Conservation (phyloP, 1,140 invertebrate species). For the Phymorhynchus buccinoides region DNA sequence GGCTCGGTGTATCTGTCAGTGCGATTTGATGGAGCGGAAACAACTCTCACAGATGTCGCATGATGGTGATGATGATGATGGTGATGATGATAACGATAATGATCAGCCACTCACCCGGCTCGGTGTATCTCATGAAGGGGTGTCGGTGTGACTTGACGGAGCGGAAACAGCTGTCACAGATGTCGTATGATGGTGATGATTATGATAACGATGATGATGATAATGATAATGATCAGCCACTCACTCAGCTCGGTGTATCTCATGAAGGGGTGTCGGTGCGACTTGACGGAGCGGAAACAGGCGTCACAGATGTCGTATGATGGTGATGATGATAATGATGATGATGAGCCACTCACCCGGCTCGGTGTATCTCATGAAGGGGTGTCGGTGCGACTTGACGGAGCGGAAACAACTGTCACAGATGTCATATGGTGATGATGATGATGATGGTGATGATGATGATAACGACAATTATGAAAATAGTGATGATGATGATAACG, state of each 20-base stretch:
- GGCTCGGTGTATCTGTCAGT: conserved; percentile 84
- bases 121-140: conserved; percentile 82
- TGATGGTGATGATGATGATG: no score
- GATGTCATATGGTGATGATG: no score
- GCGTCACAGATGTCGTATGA: conserved; percentile 86
- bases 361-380: conserved; percentile 84
- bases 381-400: conserved; percentile 81
- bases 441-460: no score
- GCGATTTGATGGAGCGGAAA: conserved; percentile 81
- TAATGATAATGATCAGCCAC: no score
- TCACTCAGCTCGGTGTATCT: conserved; percentile 81
- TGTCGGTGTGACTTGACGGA: conserved; percentile 81
- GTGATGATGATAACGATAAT: no score
- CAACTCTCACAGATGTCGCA: conserved; percentile 86
- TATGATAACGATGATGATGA: no score
- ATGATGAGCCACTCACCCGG: no score
- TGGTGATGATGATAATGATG: no score
- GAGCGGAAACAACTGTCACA: conserved; percentile 86
- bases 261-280: conserved; percentile 82
- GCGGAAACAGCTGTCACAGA: conserved; percentile 85
- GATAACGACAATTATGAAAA: no score
- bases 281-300: conserved; percentile 82
- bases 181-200: no score
- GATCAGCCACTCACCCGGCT: conserved; percentile 80
- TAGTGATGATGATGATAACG: no score